Evolutionary conservation across 2,888 invertebrate genomes (phyloP).

Genomic region (Mellilla xanthometata): DNA sequence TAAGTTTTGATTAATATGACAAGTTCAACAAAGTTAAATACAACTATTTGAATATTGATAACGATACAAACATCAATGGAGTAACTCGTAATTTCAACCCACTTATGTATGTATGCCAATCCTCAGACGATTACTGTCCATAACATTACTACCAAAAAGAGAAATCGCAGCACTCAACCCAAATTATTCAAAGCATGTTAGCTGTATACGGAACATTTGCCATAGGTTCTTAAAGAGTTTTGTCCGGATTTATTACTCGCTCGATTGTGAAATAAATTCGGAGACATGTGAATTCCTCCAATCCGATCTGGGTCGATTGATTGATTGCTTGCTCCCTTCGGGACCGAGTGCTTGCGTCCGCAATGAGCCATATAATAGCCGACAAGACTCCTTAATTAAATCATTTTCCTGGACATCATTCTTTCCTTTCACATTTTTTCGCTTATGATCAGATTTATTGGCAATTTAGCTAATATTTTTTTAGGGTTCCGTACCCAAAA

Average conservation of each 20-base stretch:
- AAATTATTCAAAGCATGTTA: neutral
- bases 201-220: neutral
- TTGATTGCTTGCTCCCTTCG: slow-evolving; percentile 20
- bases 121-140: too few species aligned
- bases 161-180: too few species aligned
- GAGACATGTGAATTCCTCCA: slow-evolving; percentile 22
- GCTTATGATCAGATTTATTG: neutral
- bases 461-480: neutral
- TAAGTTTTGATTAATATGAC: too few species aligned
- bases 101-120: too few species aligned
- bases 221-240: slow-evolving; percentile 9
- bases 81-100: too few species aligned
- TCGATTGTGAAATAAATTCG: slow-evolving; percentile 20
- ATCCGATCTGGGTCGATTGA: slow-evolving; percentile 13
- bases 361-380: slow-evolving; percentile 23
- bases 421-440: slow-evolving; percentile 1
- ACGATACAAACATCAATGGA: too few species aligned
- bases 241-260: slow-evolving; percentile 12
- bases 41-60: too few species aligned
- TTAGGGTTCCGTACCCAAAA: too few species aligned
- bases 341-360: slow-evolving; percentile 17
- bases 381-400: slow-evolving; percentile 24
- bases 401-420: slow-evolving; percentile 18
- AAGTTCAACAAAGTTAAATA: too few species aligned
- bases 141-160: too few species aligned